phyloP scores from a whole-genome alignment of 2,888 invertebrate species.

The Drosophila melanosoma region DNA sequence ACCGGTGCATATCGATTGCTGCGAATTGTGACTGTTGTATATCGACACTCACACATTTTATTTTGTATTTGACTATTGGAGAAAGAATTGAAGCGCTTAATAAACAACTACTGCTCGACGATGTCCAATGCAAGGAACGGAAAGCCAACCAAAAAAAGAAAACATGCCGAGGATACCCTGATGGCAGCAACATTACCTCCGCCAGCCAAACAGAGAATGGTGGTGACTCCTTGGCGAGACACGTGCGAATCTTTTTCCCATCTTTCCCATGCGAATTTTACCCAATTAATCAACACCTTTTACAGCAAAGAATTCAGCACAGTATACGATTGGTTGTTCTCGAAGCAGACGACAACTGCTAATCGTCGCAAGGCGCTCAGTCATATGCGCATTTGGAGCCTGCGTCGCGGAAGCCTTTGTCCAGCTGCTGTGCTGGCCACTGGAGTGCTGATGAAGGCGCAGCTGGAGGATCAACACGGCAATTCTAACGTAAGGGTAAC shows the following conservation, averaged over 20 bases:
- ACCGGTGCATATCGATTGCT: background rate
- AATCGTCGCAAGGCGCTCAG: constrained; percentile 67
- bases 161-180: background rate
- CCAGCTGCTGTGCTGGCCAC: constrained; percentile 84
- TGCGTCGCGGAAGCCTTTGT: constrained; percentile 81
- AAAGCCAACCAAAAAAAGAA: constrained; percentile 7
- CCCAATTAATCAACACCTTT: background rate
- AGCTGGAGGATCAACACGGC: constrained; percentile 72
- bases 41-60: background rate
- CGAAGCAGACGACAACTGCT: constrained; percentile 37
- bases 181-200: constrained; percentile 1
- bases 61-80: background rate
- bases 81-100: background rate
- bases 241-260: constrained; percentile 69
- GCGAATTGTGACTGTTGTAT: background rate
- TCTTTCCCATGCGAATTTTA: background rate
- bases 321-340: constrained; percentile 82
- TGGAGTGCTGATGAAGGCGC: constrained; percentile 77
- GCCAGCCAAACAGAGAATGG: constrained; percentile 70
- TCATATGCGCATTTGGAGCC: constrained; percentile 81
- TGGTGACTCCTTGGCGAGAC: constrained; percentile 83
- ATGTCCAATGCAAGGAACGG: constrained; percentile 17
- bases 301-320: constrained; percentile 80
- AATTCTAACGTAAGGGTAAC: constrained; percentile 66
- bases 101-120: background rate